Evolutionary conservation across 2,113 vertebrate genomes (phyloP), one percentile per base, ranked within the genome.

Genomic region (Lophura nycthemera): DNA sequence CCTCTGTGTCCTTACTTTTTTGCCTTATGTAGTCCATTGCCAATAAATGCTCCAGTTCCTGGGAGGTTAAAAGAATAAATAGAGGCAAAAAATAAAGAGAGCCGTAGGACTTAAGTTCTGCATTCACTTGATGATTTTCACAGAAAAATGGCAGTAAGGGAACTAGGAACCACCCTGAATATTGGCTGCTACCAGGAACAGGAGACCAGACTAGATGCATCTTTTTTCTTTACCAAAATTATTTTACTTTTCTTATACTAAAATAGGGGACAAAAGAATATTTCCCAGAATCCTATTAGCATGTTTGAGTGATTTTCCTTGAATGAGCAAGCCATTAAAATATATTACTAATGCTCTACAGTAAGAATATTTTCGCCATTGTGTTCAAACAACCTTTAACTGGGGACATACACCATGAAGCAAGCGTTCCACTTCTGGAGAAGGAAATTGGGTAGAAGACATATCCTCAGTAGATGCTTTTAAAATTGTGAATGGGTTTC

Each of bases 351-450:
- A 25, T 47, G 48, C 17, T 29, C 13, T 14, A 54, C 8, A 29
- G 14, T 54, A 54, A 54, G 25, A 16, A 16, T 29, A 9, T 54
- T 54, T 29, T 54, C 16, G 21, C 6, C 2, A 4, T 45, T 74
- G 4, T 74, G 30, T 86, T 79, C 36, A 63, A 56, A 75, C 34
- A 43, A 29, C 8, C 27, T 77, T 82, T 42, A 84, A 38, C 25
- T 54, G 1, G 1, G 24, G 15, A 15, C 34, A 4, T 38, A 7
- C 0, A 5, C 5, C 66, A 32, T 77, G 61, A 60, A 40, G 54
- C 19, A 47, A 12, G 19, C 3, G 11, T 48, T 45, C 16, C 59
- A 3, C 22, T 57, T 59, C 43, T 79, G 72, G 34, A 36, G 59
- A 65, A 76, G 64, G 38, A 80, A 47, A 43, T 11, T 22, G 13